These are phyloP conservation scores for Micoletzkya japonica DNA, from an alignment of 2,888 invertebrate genomes.

Conservation along the genomic window DNA sequence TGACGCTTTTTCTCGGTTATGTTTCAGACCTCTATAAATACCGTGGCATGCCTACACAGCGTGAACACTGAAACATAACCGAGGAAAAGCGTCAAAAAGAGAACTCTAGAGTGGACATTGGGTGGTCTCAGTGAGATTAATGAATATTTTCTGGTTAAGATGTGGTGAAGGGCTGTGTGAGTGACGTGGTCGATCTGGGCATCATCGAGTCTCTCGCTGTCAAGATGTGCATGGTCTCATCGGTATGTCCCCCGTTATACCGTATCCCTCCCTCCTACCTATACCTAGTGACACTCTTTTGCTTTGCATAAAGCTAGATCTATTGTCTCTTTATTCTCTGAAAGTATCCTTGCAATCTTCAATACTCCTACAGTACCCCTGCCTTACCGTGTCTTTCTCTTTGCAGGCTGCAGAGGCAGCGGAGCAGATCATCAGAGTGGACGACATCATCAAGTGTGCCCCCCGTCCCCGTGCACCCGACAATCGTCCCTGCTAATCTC, in stretches of 20 bases:
- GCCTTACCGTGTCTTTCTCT: too few species aligned
- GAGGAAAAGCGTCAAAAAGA: not conserved
- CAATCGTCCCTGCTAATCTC: conserved; percentile 56
- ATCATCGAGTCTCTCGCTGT: conserved; percentile 96
- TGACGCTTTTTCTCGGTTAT: too few species aligned
- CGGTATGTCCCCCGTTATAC: too few species aligned
- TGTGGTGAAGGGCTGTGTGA: conserved; percentile 84
- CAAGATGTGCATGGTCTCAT: conserved; percentile 89
- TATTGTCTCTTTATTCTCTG: too few species aligned
- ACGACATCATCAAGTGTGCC: conserved; percentile 82
- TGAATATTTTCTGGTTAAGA: conserved; percentile 69
- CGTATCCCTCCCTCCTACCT: too few species aligned
- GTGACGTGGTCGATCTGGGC: conserved; percentile 86
- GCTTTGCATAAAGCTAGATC: too few species aligned
- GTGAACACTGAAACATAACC: not conserved
- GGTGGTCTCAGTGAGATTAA: not conserved
- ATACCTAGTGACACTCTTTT: conserved; percentile 92
- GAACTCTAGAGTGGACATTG: not conserved
- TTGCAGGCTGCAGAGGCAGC: conserved; percentile 52
- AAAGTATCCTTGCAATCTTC: too few species aligned
- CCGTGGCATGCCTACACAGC: too few species aligned
- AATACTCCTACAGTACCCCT: too few species aligned
- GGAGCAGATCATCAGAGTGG: conserved; percentile 97
- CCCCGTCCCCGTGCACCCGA: conserved; percentile 56
- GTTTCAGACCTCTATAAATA: too few species aligned